These are phyloP conservation scores for Danio jaintianensis DNA, from an alignment of 2,797 vertebrate species.

Conservation along the genomic window DNA sequence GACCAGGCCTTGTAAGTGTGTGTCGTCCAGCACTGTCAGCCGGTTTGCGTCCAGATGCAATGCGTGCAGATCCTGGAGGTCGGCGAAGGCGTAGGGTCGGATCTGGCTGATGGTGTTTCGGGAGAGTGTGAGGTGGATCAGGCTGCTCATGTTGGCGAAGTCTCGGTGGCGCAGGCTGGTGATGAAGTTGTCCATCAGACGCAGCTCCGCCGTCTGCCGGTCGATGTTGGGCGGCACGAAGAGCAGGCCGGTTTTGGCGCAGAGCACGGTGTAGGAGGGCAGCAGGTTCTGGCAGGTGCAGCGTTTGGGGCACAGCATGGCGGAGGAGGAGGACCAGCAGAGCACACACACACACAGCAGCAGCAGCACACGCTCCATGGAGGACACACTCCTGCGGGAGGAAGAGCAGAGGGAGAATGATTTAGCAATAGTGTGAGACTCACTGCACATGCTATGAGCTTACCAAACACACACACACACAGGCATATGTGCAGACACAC, in stretches of 20 bases:
- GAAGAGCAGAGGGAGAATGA: slow-evolving; percentile 43
- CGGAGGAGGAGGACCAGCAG: slow-evolving; percentile 53
- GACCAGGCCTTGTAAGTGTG: slow-evolving; percentile 88
- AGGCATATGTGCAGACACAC: no score
- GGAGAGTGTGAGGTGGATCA: slow-evolving; percentile 90
- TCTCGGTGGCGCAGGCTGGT: slow-evolving; percentile 86
- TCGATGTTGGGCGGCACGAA: slow-evolving; percentile 90
- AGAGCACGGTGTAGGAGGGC: slow-evolving; percentile 89
- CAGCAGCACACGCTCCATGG: slow-evolving; percentile 65
- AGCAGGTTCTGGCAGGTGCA: slow-evolving; percentile 92
- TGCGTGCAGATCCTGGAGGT: slow-evolving; percentile 89
- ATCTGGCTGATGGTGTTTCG: slow-evolving; percentile 93
- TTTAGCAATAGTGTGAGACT: slow-evolving; percentile 47
- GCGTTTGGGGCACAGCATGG: slow-evolving; percentile 89
- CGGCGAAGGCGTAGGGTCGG: slow-evolving; percentile 83
- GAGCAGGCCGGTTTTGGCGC: slow-evolving; percentile 90
- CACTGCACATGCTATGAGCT: background rate
- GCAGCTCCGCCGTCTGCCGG: slow-evolving; percentile 88
- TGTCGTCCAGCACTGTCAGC: slow-evolving; percentile 84
- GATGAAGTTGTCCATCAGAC: slow-evolving; percentile 94
- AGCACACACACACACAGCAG: slow-evolving; percentile 66
- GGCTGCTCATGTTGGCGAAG: slow-evolving; percentile 93
- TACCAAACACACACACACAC: slow-evolving; percentile 5
- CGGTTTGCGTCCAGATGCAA: slow-evolving; percentile 90
- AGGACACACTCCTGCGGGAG: slow-evolving; percentile 63